Evolutionary conservation across 2,797 vertebrate genomes (phyloP).

Genomic region (Gastrophryne carolinensis): DNA sequence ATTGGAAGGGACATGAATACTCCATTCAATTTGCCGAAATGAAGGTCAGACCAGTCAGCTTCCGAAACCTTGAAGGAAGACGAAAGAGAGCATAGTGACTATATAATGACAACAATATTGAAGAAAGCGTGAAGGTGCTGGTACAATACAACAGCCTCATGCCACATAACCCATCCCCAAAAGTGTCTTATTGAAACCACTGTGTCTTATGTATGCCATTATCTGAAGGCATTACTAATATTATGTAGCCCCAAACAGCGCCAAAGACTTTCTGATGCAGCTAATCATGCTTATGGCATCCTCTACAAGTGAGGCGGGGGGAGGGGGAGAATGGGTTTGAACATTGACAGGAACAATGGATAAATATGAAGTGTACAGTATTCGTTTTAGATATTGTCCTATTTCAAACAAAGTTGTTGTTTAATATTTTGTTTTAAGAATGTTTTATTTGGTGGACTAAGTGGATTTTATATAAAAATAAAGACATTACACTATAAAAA

Average conservation of each 20-base stretch:
- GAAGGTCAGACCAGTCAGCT: constrained; percentile 92
- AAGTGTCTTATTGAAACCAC: constrained; percentile 51
- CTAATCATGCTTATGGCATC: constrained; percentile 25
- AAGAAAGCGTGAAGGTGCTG: constrained; percentile 54
- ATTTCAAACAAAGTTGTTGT: constrained; percentile 63
- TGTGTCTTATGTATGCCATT: constrained; percentile 45
- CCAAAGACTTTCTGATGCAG: constrained; percentile 67
- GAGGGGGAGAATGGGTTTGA: constrained; percentile 9
- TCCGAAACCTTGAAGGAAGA: constrained; percentile 90
- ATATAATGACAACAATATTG: constrained; percentile 32
- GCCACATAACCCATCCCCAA: constrained; percentile 50
- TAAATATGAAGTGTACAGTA: constrained; percentile 58
- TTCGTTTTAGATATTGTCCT: constrained; percentile 66
- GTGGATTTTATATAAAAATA: constrained; percentile 34
- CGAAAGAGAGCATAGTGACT: constrained; percentile 84
- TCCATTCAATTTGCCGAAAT: constrained; percentile 94
- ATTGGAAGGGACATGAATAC: constrained; percentile 95
- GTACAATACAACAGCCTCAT: constrained; percentile 53
- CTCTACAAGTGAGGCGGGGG: constrained; percentile 58
- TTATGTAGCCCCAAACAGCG: constrained; percentile 57
- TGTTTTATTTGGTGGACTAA: neutral
- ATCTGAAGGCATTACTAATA: constrained; percentile 4
- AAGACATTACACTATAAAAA: neutral
- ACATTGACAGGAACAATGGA: constrained; percentile 54
- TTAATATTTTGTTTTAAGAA: constrained; percentile 54